Evolutionary conservation across 64 coral and sea anemone species (phyloP).

Genomic region (Stichodactyla mertensii): DNA sequence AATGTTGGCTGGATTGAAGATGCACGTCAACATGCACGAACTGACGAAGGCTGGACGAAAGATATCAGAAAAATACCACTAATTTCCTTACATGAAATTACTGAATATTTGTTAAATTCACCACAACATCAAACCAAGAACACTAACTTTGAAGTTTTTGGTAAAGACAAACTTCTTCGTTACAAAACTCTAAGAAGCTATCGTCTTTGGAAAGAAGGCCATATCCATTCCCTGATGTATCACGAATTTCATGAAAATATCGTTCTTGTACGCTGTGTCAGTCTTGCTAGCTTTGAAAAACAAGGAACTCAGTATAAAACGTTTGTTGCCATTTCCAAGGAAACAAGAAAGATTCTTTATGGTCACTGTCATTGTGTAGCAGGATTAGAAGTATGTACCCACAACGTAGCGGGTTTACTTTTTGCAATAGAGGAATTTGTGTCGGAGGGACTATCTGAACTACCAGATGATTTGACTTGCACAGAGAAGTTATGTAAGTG

Average conservation of each 20-base stretch:
- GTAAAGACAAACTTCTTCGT: background rate
- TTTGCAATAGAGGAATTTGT: slow-evolving; percentile 46
- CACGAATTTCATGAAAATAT: background rate
- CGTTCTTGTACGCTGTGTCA: background rate
- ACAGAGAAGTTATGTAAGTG: slow-evolving; percentile 34
- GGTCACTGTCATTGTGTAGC: slow-evolving; percentile 32
- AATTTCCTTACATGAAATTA: background rate
- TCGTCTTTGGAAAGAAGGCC: slow-evolving; percentile 18
- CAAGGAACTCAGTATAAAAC: slow-evolving; percentile 19
- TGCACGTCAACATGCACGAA: background rate
- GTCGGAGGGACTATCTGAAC: slow-evolving; percentile 29
- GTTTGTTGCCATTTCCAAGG: slow-evolving; percentile 24
- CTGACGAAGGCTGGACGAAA: background rate
- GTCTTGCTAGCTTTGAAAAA: slow-evolving; percentile 15
- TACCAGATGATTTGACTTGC: slow-evolving; percentile 29
- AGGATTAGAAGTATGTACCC: slow-evolving; percentile 33
- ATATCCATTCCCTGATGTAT: background rate
- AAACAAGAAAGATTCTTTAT: slow-evolving; percentile 19
- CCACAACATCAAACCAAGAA: background rate
- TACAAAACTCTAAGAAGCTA: slow-evolving; percentile 12
- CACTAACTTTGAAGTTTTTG: background rate
- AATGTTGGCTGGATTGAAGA: background rate
- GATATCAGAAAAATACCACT: background rate
- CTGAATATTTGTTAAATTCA: background rate
- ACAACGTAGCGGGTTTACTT: slow-evolving; percentile 13